phyloP scores from a whole-genome alignment of 2,888 invertebrate species.

The Oscheius sp. region DNA sequence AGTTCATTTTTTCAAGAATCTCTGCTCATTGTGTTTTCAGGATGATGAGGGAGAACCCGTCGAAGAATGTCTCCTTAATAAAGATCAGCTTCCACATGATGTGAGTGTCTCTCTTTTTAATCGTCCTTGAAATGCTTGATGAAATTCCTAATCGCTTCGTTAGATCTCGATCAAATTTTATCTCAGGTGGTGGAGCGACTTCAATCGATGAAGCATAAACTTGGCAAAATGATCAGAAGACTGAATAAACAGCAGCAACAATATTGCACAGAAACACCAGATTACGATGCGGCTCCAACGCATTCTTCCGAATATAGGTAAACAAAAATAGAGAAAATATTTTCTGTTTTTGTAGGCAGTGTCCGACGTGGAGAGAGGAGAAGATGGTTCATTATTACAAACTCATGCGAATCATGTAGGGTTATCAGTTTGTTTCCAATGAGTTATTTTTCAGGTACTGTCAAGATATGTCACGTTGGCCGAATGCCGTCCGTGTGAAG shows the following conservation, averaged over 20 bases:
- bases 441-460: conserved; percentile 42
- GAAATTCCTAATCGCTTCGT: background rate
- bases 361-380: conserved; percentile 60
- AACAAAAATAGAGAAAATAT: background rate
- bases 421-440: background rate
- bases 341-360: conserved; percentile 37
- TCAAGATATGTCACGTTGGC: conserved; percentile 53
- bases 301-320: conserved; percentile 7
- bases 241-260: conserved; percentile 45
- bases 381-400: conserved; percentile 65
- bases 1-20: background rate
- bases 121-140: background rate
- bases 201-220: conserved; percentile 21
- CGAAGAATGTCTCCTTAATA: conserved; percentile 60
- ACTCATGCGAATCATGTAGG: conserved; percentile 57
- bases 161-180: too few species aligned
- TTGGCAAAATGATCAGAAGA: conserved; percentile 17
- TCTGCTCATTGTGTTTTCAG: conserved; percentile 6
- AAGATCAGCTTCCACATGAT: conserved; percentile 42
- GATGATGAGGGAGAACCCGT: conserved; percentile 47
- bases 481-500: conserved; percentile 54
- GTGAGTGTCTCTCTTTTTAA: conserved; percentile 26
- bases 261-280: conserved; percentile 36
- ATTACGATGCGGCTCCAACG: conserved; percentile 7
- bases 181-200: conserved; percentile 19